Percentiles rank a stretch among this genome's conserved stretches.
Conservation (phyloP, 2,113 vertebrate genomes). For the Shinisaurus crocodilurus region DNA sequence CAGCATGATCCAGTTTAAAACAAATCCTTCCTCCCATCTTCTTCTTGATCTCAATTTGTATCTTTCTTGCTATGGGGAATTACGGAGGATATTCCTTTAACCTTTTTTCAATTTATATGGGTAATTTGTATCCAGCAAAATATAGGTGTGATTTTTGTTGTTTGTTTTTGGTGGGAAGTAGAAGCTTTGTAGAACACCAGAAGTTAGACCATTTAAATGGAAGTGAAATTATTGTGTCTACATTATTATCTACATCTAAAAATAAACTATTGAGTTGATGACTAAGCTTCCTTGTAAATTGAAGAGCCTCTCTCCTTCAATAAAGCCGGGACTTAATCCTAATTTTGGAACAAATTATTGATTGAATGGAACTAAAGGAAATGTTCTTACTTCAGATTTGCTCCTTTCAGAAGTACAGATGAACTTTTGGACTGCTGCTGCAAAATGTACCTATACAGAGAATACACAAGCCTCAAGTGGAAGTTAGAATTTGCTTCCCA, state of each 20-base stretch:
- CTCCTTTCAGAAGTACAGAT: background rate
- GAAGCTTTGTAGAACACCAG: accelerated
- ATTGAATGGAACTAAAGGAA: background rate
- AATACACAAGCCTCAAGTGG: background rate
- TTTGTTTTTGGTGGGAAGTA: background rate
- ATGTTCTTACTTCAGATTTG: background rate
- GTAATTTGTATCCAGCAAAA: background rate
- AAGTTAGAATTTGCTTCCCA: background rate
- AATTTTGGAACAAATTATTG: accelerated
- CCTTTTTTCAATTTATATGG: background rate
- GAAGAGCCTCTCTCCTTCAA: slow-evolving; percentile 20
- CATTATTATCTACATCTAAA: slow-evolving; percentile 51
- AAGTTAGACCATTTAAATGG: slow-evolving; percentile 23
- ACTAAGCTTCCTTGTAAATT: background rate
- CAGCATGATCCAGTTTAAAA: background rate
- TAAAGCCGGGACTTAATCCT: background rate
- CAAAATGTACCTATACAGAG: background rate
- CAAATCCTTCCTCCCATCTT: background rate
- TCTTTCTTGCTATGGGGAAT: background rate
- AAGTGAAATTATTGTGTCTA: slow-evolving; percentile 25
- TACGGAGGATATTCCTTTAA: background rate
- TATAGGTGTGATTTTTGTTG: background rate
- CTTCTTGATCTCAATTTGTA: accelerated
- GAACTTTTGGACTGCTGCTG: background rate
- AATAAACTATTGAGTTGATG: slow-evolving; percentile 27